Evolutionary conservation across 2,888 invertebrate genomes (phyloP), one percentile per base, ranked within the genome.

Genomic region (Hofmannophila pseudospretella): DNA sequence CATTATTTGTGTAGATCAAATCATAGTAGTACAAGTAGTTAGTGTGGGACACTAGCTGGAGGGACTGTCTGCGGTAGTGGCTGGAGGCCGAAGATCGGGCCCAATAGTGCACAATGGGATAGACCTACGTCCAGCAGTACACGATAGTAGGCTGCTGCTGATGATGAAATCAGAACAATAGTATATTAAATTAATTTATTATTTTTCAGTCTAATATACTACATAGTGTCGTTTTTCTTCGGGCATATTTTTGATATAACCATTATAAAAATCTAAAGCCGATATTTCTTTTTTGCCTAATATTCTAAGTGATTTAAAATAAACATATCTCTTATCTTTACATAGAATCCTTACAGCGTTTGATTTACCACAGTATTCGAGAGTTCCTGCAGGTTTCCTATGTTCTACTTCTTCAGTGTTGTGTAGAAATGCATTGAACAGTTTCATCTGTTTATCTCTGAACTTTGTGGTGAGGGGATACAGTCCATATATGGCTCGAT

Each of bases 191-290:
- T 44, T 35, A 43, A 47, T 41, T 13, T 49, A 44, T 56, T 66
- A 4, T 16, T 16, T 23, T 23, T n/a, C n/a, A 7, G 8, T 14
- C 12, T 47, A 74, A 77, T 75, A 57, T 56, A 77, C 62, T 72
- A 75, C 45, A 51, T 53, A 57, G 45, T 71, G 50, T 52, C 68
- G 68, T 43, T 70, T 68, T 41, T 73, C 69, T 39, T 51, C 12
- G 2, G 73, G 58, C 29, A 69, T 56, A 78, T 92, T 92, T 59
- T 89, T 90, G 19, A 96, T 77, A 73, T 92, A 97, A 5, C 97
- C 97, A 86, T 96, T 96, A 72, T 91, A 91, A 84, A 98, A 98
- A 65, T 96, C 95, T 52, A 76, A 58, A 2, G 96, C 94, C 33
- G 88, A 89, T 90, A 97, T 94, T 54, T 89, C 81, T 67, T 89